phyloP scores from a whole-genome alignment of 2,888 invertebrate genomes.

The Bibio marci region DNA sequence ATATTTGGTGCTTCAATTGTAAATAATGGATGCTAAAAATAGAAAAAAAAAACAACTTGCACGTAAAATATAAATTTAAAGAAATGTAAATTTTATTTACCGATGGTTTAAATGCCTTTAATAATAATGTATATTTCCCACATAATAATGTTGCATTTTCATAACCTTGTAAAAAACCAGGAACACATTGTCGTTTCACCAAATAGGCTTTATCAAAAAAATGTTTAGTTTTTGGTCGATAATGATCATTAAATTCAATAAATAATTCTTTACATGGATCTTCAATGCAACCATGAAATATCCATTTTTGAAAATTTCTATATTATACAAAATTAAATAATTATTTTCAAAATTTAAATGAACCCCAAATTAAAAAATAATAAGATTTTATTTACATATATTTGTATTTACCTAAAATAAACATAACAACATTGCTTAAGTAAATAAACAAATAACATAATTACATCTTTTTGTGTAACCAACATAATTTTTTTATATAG shows the following conservation, averaged over 20 bases:
- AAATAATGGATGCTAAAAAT: conserved; percentile 21
- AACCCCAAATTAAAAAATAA: background rate
- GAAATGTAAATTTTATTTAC: conserved; percentile 29
- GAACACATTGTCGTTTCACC: conserved; percentile 30
- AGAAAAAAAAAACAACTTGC: background rate
- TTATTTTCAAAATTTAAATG: background rate
- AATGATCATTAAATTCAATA: conserved; percentile 31
- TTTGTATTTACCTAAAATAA: conserved; percentile 19
- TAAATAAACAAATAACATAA: conserved; percentile 21
- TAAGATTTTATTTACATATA: background rate
- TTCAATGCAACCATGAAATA: conserved; percentile 67
- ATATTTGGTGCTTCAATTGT: conserved; percentile 20
- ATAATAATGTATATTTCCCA: conserved; percentile 53
- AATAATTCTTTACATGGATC: conserved; percentile 75
- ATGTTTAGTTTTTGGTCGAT: conserved; percentile 22
- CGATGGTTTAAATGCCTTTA: conserved; percentile 50
- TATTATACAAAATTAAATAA: conserved; percentile 1
- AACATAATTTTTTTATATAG: conserved; percentile 22
- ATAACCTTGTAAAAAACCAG: conserved; percentile 46
- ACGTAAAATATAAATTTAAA: background rate
- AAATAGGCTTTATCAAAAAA: conserved; percentile 25
- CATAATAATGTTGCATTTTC: conserved; percentile 50
- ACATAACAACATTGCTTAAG: conserved; percentile 22
- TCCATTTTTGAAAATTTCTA: conserved; percentile 53
- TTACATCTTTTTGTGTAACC: conserved; percentile 19